A percentile compares a stretch with the other conserved stretches of the same genome.
Evolutionary conservation across 2,888 invertebrate genomes (phyloP).

Genomic region (Temnothorax unifasciatus): DNA sequence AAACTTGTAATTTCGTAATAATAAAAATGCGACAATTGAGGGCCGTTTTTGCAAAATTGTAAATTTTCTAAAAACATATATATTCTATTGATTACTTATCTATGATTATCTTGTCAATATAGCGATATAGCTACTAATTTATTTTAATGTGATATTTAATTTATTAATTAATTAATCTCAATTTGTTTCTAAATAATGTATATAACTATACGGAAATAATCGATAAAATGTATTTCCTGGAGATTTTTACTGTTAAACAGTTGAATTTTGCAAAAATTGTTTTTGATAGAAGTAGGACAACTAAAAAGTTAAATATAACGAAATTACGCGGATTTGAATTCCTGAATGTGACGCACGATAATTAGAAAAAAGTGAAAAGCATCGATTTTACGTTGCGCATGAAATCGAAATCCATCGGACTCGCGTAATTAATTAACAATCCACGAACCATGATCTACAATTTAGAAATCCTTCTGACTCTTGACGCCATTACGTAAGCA

Average conservation of each 20-base stretch:
- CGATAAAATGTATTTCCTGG: neutral
- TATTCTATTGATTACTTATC: neutral
- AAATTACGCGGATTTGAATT: slow-evolving; percentile 28
- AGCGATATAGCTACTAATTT: neutral
- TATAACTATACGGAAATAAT: neutral
- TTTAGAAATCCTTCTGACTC: slow-evolving; percentile 46
- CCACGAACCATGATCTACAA: neutral
- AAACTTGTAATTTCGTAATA: slow-evolving; percentile 19
- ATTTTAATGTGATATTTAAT: neutral
- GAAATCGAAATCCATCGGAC: neutral
- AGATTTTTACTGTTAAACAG: neutral
- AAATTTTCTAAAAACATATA: slow-evolving; percentile 10
- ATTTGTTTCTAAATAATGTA: neutral
- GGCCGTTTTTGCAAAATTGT: neutral
- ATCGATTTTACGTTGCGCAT: neutral
- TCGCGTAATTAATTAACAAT: slow-evolving; percentile 20
- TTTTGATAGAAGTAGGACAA: neutral
- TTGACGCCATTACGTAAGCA: slow-evolving; percentile 62
- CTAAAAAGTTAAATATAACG: neutral
- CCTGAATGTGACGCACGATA: neutral
- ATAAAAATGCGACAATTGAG: neutral
- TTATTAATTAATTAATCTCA: neutral
- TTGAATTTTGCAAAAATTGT: slow-evolving; percentile 1
- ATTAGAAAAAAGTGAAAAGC: neutral
- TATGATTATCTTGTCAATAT: neutral